Conservation (phyloP, 2,797 vertebrate genomes). For the Coregonus suidteri region DNA sequence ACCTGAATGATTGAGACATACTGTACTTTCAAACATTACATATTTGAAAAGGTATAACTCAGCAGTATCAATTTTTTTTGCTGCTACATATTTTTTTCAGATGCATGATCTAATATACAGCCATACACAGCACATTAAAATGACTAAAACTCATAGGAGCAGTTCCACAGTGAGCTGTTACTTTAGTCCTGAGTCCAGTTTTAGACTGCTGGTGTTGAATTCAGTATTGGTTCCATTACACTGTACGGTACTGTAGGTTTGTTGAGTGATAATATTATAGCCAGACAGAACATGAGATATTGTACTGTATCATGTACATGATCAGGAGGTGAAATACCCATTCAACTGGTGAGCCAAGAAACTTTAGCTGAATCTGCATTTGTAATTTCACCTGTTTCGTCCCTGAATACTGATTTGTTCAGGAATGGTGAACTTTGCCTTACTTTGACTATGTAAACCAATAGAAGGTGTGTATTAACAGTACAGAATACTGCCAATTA, state of each 20-base stretch:
- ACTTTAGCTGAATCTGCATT: background rate
- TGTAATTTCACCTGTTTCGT: background rate
- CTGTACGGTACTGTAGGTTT: background rate
- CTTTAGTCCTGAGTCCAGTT: conserved; percentile 55
- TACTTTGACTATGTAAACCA: background rate
- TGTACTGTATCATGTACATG: background rate
- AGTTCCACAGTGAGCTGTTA: conserved; percentile 55
- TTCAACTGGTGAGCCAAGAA: background rate
- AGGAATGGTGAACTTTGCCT: background rate
- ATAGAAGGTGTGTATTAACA: background rate
- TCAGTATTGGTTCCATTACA: conserved; percentile 36
- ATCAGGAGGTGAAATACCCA: background rate
- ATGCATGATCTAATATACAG: conserved; percentile 39
- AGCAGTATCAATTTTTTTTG: conserved; percentile 41
- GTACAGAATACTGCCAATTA: background rate
- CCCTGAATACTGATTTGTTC: background rate
- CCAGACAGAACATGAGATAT: background rate
- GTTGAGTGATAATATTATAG: background rate
- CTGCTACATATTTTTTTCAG: conserved; percentile 39
- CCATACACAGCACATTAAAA: conserved; percentile 36
- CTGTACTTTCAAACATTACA: conserved; percentile 46
- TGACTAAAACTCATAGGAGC: conserved; percentile 33
- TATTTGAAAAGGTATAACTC: conserved; percentile 46
- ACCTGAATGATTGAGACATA: conserved; percentile 41
- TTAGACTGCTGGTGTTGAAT: conserved; percentile 58